Conservation (phyloP, 2,113 vertebrate genomes). For the Nycticebus coucang region DNA sequence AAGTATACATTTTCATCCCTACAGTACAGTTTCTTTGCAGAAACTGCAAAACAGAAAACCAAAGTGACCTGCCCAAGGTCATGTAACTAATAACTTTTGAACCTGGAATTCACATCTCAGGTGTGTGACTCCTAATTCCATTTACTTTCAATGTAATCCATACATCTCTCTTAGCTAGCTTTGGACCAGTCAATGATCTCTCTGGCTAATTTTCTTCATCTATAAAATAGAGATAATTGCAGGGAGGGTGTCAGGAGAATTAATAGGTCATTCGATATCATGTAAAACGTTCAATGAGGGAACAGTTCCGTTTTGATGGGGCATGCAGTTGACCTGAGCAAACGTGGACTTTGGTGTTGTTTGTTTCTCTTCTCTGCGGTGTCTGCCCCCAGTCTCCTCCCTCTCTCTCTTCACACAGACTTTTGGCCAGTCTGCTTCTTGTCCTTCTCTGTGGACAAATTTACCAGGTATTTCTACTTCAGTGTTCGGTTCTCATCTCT, state of each 20-base stretch:
- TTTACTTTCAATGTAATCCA: not conserved
- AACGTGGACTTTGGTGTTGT: not conserved
- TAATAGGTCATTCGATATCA: not conserved
- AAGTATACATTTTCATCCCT: not conserved
- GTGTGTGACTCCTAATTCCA: not conserved
- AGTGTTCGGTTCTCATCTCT: not conserved
- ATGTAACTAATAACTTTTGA: not conserved
- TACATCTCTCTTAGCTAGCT: not conserved
- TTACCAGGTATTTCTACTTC: not conserved
- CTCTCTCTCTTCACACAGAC: fast-evolving
- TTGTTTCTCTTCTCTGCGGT: not conserved
- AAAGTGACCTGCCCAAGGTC: not conserved
- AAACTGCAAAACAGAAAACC: not conserved
- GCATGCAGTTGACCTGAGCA: not conserved
- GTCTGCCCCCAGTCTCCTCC: fast-evolving
- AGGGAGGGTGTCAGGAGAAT: not conserved
- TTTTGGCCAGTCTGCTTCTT: not conserved
- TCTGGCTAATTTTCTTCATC: not conserved
- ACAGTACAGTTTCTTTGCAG: not conserved
- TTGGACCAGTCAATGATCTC: not conserved
- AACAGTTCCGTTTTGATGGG: not conserved
- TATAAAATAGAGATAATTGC: not conserved
- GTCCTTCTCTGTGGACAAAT: not conserved
- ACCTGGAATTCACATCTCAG: not conserved
- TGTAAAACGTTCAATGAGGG: not conserved